These are phyloP conservation scores for Magallana nippona DNA, from an alignment of 2,888 invertebrate species.

Conservation along the genomic window DNA sequence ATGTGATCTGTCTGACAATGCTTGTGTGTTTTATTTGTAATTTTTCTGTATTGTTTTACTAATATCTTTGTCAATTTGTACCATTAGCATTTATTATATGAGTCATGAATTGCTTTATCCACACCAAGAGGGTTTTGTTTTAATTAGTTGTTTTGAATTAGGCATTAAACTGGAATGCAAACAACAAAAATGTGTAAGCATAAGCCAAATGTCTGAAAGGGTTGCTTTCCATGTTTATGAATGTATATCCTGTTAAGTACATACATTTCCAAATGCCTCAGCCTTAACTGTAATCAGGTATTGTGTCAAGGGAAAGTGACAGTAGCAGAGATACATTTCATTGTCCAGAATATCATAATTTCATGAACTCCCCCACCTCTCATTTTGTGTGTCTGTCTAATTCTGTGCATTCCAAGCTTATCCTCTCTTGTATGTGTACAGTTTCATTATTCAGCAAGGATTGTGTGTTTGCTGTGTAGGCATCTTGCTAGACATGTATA, in stretches of 20 bases:
- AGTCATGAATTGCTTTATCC: neutral
- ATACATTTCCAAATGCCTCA: slow-evolving; percentile 5
- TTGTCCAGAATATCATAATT: neutral
- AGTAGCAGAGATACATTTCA: neutral
- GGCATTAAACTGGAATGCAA: slow-evolving; percentile 3
- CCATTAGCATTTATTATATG: neutral
- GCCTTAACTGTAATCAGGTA: slow-evolving; percentile 11
- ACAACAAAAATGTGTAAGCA: neutral
- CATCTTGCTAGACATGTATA: neutral
- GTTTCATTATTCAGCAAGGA: neutral
- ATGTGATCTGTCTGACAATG: neutral
- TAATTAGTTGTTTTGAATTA: neutral
- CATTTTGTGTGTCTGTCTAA: neutral
- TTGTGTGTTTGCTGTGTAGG: slow-evolving; percentile 2
- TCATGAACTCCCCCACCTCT: neutral
- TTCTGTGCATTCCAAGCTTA: slow-evolving; percentile 6
- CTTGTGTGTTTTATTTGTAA: slow-evolving; percentile 31
- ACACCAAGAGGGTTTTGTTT: neutral
- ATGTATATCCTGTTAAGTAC: neutral
- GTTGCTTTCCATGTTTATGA: neutral
- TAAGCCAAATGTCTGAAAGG: neutral
- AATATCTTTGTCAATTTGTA: neutral
- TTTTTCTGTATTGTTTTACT: neutral
- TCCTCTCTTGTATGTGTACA: slow-evolving; percentile 13
- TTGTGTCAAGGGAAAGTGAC: neutral